phyloP scores from a whole-genome alignment of 2,113 vertebrate species.

The Clarias batrachus region DNA sequence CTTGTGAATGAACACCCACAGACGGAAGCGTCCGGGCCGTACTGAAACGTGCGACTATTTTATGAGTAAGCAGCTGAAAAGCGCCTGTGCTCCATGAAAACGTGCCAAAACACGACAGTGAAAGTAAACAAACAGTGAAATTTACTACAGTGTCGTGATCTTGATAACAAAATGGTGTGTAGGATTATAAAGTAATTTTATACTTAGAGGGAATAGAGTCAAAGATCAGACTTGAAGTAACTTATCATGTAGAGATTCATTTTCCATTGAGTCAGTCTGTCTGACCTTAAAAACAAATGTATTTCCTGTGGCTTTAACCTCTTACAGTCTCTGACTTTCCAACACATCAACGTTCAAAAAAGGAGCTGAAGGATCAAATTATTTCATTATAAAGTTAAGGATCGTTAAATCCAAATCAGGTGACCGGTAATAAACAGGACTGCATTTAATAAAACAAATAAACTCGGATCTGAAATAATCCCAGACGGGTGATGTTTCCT shows the following conservation, averaged over 20 bases:
- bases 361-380: background rate
- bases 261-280: conserved; percentile 36
- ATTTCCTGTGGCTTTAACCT: background rate
- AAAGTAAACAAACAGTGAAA: background rate
- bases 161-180: too few species aligned
- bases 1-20: conserved; percentile 2
- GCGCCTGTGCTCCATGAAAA: background rate
- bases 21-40: background rate
- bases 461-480: background rate
- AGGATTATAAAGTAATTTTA: background rate
- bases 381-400: too few species aligned
- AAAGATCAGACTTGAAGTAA: background rate
- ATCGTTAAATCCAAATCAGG: too few species aligned
- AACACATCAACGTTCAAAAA: background rate
- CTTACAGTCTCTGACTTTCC: background rate
- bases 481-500: background rate
- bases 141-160: background rate
- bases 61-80: background rate
- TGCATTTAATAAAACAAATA: background rate
- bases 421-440: background rate
- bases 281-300: conserved; percentile 26
- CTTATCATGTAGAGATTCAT: background rate
- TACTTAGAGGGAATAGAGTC: too few species aligned
- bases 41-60: background rate
- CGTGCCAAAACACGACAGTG: background rate